Evolutionary conservation across 2,888 invertebrate genomes (phyloP).

Genomic region (Pocota personata): DNA sequence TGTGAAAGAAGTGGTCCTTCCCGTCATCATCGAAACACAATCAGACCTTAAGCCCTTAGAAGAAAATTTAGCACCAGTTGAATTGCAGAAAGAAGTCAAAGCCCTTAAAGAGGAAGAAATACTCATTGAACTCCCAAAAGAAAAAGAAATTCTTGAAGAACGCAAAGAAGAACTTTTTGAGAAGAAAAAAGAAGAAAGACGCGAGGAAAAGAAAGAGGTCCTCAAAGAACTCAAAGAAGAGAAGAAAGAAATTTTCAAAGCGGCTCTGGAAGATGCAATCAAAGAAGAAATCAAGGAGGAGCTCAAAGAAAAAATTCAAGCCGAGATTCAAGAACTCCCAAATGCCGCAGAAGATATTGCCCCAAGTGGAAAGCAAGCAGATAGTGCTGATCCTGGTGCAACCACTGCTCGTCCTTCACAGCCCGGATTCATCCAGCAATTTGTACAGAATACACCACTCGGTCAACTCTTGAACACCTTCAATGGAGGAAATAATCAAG

Average conservation of each 20-base stretch:
- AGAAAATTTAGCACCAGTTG: slow-evolving; percentile 15
- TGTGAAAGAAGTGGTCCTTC: slow-evolving; percentile 20
- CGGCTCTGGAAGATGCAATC: slow-evolving; percentile 27
- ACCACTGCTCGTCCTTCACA: slow-evolving; percentile 64
- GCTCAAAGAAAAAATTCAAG: slow-evolving; percentile 27
- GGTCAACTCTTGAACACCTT: slow-evolving; percentile 78
- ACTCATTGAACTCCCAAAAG: slow-evolving; percentile 1
- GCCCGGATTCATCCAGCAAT: slow-evolving; percentile 64
- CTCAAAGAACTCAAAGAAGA: slow-evolving; percentile 40
- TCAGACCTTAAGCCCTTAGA: slow-evolving; percentile 35
- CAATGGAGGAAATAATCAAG: slow-evolving; percentile 55
- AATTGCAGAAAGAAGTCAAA: slow-evolving; percentile 20
- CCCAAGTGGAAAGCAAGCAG: slow-evolving; percentile 60
- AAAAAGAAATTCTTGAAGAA: slow-evolving; percentile 10
- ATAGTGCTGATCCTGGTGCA: slow-evolving; percentile 45
- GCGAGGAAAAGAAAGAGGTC: slow-evolving; percentile 29
- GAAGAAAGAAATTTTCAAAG: slow-evolving; percentile 43
- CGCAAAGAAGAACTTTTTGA: slow-evolving; percentile 10
- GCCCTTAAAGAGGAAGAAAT: slow-evolving; percentile 18
- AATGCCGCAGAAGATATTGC: slow-evolving; percentile 6
- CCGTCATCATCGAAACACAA: slow-evolving; percentile 9
- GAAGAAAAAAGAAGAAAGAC: slow-evolving; percentile 29
- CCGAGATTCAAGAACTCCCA: not conserved
- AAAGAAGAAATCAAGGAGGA: slow-evolving; percentile 48
- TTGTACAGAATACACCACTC: slow-evolving; percentile 77